Evolutionary conservation across 2,888 invertebrate species (phyloP).

Genomic region (Paralinhomoeus sp.): DNA sequence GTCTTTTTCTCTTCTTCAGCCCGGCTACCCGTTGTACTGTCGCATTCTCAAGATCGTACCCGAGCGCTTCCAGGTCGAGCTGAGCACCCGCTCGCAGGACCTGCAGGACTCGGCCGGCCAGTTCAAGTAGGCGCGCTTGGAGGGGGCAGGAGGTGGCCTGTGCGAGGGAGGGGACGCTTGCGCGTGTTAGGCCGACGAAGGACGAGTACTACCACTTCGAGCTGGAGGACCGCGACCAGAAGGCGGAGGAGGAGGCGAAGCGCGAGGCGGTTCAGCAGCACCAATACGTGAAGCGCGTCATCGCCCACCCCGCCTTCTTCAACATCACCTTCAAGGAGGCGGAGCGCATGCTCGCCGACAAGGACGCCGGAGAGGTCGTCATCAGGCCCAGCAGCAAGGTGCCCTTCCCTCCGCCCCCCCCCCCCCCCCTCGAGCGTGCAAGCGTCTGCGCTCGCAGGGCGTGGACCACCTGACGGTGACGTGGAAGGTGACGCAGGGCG

Average conservation of each 20-base stretch:
- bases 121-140: conserved; percentile 41
- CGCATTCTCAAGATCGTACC: conserved; percentile 73
- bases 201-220: conserved; percentile 58
- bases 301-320: conserved; percentile 87
- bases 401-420: no score
- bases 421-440: no score
- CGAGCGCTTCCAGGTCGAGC: conserved; percentile 55
- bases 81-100: conserved; percentile 77
- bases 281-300: conserved; percentile 73
- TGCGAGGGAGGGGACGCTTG: no score
- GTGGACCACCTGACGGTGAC: conserved; percentile 85
- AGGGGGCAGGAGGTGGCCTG: not conserved
- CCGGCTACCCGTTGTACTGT: conserved; percentile 34
- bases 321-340: conserved; percentile 82
- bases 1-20: conserved; percentile 2
- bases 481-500: conserved; percentile 85
- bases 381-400: conserved; percentile 85
- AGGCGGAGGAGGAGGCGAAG: conserved; percentile 48
- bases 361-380: conserved; percentile 91
- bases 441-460: no score
- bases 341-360: conserved; percentile 60
- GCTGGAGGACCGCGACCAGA: conserved; percentile 50
- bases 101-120: conserved; percentile 66
- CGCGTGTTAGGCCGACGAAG: not conserved
- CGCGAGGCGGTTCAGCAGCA: conserved; percentile 37